Conservation (phyloP, 2,113 vertebrate species). For the Gila orcuttii region DNA sequence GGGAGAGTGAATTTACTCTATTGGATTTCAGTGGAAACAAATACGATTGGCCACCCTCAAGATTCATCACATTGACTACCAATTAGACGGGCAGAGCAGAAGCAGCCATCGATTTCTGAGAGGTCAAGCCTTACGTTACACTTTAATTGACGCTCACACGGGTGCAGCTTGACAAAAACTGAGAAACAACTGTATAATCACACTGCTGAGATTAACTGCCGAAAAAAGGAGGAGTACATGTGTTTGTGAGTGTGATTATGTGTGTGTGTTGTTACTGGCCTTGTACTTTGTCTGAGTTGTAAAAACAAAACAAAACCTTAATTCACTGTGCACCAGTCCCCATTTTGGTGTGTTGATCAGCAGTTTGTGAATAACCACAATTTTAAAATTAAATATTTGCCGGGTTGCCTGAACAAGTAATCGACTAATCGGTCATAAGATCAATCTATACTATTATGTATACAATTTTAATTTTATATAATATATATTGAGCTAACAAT, state of each 20-base stretch:
- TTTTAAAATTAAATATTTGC: background rate
- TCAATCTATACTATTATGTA: background rate
- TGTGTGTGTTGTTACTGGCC: constrained; percentile 10
- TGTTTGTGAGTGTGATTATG: background rate
- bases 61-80: constrained; percentile 50
- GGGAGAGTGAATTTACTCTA: constrained; percentile 49
- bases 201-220: constrained; percentile 30
- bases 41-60: constrained; percentile 44
- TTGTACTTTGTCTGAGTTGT: constrained; percentile 16
- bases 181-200: constrained; percentile 30
- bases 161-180: constrained; percentile 16
- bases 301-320: background rate
- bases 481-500: background rate
- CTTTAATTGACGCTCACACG: constrained; percentile 44
- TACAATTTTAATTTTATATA: background rate
- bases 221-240: constrained; percentile 1
- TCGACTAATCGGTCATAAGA: background rate
- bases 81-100: constrained; percentile 39
- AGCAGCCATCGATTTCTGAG: constrained; percentile 45
- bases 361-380: background rate
- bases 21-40: constrained; percentile 54
- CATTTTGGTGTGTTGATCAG: background rate
- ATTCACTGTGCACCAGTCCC: background rate
- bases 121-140: constrained; percentile 40
- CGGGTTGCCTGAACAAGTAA: background rate